Evolutionary conservation across 2,113 vertebrate genomes (phyloP).

Genomic region (Sebastes fasciatus): DNA sequence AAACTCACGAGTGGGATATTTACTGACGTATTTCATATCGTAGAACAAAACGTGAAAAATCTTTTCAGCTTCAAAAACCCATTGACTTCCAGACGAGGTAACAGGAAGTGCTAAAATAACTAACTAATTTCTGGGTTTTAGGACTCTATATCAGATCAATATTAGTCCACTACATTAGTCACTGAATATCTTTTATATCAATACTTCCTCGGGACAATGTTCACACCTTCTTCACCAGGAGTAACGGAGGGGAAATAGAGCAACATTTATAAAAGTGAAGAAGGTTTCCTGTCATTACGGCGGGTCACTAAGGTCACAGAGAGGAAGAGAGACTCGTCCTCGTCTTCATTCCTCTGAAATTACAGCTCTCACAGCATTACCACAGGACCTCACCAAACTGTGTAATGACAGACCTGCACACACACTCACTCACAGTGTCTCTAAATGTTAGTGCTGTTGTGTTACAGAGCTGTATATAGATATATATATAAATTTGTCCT

Average conservation of each 20-base stretch:
- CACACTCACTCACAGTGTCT: constrained; percentile 22
- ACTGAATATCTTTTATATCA: no score
- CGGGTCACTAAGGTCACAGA: constrained; percentile 31
- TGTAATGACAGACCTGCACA: constrained; percentile 61
- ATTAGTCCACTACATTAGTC: no score
- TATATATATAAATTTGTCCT: constrained; percentile 17
- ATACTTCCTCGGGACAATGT: not conserved
- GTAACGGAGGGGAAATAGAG: not conserved
- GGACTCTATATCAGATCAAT: no score
- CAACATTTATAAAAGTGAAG: not conserved
- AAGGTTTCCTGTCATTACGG: not conserved
- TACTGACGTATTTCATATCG: no score
- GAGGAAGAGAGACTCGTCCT: constrained; percentile 21
- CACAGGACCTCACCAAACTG: constrained; percentile 49
- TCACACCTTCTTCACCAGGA: not conserved
- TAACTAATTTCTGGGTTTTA: no score
- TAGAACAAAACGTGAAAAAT: no score
- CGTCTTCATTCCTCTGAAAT: constrained; percentile 68
- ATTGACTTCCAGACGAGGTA: no score
- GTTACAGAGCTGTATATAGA: constrained; percentile 11
- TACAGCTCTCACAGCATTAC: constrained; percentile 53
- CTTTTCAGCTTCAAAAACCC: no score
- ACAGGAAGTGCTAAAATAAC: no score
- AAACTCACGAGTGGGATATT: no score
- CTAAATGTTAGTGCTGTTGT: constrained; percentile 28